Evolutionary conservation across 1,140 invertebrate genomes (phyloP), one percentile per base, ranked within the genome.

Genomic region (Micrasema minimum): DNA sequence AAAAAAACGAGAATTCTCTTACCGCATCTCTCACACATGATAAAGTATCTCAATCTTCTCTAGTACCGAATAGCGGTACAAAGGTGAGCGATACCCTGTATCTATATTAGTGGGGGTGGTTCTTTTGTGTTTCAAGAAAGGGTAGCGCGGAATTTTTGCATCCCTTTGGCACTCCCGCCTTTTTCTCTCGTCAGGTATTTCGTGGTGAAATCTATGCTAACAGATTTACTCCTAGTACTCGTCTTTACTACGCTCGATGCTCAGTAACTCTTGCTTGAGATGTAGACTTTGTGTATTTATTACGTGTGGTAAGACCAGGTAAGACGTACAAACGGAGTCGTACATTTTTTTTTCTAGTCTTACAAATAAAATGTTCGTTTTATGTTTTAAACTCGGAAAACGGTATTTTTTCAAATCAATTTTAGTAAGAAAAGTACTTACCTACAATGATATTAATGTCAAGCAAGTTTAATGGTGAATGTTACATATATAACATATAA

Each of bases 131-230:
- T 16, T 43, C 11, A 57, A 6, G 59, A 57, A 59, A 59, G 66
- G 51, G 53, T 59, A 51, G 45, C 22, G 46, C 11, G 67, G 62
- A 65, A 65, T 65, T 71, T 71, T 71, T 57, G 51, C 69, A 71
- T 71, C 65, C 69, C 69, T 71, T 71, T 71, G 61, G 41, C 61
- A 57, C 59, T 71, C 38, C 31, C 51, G 37, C 37, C 61, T 43
- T 46, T 59, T 55, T 43, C 43, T 43, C 35, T 59, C 55, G 55
- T 59, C 26, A 70, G 53, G 68, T 70, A 70, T 70, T 70, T 53
- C 31, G 57, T 31, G 59, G 68, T 18, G 50, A 69, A 70, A 70
- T 70, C 68, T 70, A 70, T 64, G 68, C 67, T 69, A 70, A 70
- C 68, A 64, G 57, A 64, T 64, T 70, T 62, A 62, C 23, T 57